Base-by-base conservation (phyloP, 2,797 vertebrate genomes). In the Sebastes taczanowskii region DNA sequence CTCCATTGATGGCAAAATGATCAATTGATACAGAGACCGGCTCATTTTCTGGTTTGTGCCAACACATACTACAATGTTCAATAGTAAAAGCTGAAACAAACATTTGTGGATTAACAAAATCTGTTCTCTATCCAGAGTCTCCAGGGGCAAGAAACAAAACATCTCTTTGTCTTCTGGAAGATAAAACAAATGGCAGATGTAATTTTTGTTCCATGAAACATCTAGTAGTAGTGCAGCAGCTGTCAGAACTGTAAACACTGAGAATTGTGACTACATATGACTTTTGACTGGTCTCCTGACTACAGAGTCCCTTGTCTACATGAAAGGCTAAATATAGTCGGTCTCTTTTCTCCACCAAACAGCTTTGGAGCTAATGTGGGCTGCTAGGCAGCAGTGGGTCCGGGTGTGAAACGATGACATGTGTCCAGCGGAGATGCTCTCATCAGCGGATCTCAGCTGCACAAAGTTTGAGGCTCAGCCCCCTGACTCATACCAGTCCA, bases 401-500 rank as follows among this genome's bases (percentile, higher is more conserved):
- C 2, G 81, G 83, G 80, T 83, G 90, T 82, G 84, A 87, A 84
- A 70, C 71, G 81, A 88, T 82, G 83, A 90, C 84, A 88, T 72
- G 81, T 14, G 20, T 89, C 86, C 89, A 91, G 85, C 22, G 49
- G 88, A 91, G 90, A 90, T 71, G 85, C 80, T 89, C 88, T 81
- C 88, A 89, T 88, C 90, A 86, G 81, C 59, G 22, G 71, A 86
- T 88, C 79, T 88, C 86, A 86, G 80, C 88, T 85, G 88, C 25
- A 10, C 73, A 38, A 79, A 69, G 64, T 89, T 85, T 52, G 70
- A 86, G 84, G 82, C 87, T 88, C 83, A 81, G 83, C 25, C 81
- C 83, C 22, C 84, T 81, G 91, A 90, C 88, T 91, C 94, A 94
- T 95, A 89, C 93, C 92, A 55, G 91, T 94, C 90, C 93, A 93